phyloP scores from a whole-genome alignment of 2,113 vertebrate genomes.

The Camelus bactrianus region DNA sequence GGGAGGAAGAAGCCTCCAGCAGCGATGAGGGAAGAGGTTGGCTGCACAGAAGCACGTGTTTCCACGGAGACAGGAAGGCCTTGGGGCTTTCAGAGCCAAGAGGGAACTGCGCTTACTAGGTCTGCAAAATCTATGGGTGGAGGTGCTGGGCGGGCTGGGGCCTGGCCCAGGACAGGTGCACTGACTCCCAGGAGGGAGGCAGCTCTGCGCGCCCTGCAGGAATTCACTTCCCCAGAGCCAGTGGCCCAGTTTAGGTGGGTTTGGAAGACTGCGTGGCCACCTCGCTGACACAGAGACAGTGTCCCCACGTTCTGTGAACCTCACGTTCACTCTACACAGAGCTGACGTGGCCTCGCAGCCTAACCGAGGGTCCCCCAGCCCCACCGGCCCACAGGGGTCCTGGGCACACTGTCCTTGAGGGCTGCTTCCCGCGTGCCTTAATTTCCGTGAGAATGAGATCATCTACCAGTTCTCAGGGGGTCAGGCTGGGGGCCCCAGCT shows the following conservation, averaged over 20 bases:
- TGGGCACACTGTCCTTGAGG: not conserved
- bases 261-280: not conserved
- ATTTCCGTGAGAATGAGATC: not conserved
- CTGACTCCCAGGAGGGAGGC: fast-evolving
- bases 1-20: fast-evolving
- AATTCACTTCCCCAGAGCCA: fast-evolving
- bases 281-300: too few species aligned
- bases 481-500: too few species aligned
- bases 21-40: not conserved
- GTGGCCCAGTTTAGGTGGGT: not conserved
- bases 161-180: not conserved
- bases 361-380: not conserved
- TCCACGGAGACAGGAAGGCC: not conserved
- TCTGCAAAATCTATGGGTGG: not conserved
- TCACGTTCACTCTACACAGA: not conserved
- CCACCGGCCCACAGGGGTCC: not conserved
- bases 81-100: not conserved
- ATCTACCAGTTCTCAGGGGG: not conserved
- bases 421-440: not conserved
- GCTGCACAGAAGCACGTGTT: not conserved
- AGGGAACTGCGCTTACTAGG: fast-evolving
- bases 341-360: fast-evolving
- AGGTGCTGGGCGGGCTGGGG: not conserved
- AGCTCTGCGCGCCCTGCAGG: not conserved
- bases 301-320: fast-evolving